A percentile compares a stretch with the other conserved stretches of the same genome.
Conservation (phyloP, 2,888 invertebrate genomes). For the Campoplex nolae region DNA sequence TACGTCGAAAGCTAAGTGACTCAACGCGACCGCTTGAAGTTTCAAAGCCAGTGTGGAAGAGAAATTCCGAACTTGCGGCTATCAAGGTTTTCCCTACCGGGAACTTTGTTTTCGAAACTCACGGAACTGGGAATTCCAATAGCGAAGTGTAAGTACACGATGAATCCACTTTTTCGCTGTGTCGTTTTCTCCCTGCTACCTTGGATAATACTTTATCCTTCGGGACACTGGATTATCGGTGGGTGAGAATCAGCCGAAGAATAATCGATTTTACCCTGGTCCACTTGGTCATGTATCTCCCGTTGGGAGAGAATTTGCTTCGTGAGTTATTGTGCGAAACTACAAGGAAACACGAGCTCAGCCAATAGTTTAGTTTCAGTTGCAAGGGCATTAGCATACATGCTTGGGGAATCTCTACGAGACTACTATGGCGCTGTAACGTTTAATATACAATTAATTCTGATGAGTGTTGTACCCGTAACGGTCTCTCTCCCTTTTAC, state of each 20-base stretch:
- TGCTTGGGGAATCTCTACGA: conserved; percentile 37
- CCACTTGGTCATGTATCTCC: neutral
- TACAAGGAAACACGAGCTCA: conserved; percentile 22
- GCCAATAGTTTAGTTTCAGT: conserved; percentile 43
- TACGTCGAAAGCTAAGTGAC: conserved; percentile 36
- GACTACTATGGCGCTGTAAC: conserved; percentile 11
- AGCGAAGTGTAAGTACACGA: neutral
- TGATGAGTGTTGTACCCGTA: conserved; percentile 48
- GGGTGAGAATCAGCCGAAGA: conserved; percentile 19
- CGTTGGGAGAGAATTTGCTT: neutral
- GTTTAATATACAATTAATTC: conserved; percentile 64
- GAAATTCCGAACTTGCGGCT: conserved; percentile 25
- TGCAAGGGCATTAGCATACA: conserved; percentile 46
- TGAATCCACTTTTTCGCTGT: neutral
- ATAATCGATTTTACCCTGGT: conserved; percentile 56
- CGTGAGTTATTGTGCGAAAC: conserved; percentile 45
- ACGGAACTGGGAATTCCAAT: conserved; percentile 22
- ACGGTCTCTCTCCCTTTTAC: neutral
- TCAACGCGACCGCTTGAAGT: conserved; percentile 12
- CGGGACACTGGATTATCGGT: conserved; percentile 29
- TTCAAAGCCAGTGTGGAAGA: neutral
- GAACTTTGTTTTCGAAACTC: conserved; percentile 50
- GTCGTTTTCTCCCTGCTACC: neutral
- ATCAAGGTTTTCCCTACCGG: conserved; percentile 14
- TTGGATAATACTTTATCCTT: conserved; percentile 38